Percentiles rank a stretch among this genome's conserved stretches.
These are phyloP conservation scores for Ctena decussata DNA, from an alignment of 2,888 invertebrate species.

Conservation along the genomic window DNA sequence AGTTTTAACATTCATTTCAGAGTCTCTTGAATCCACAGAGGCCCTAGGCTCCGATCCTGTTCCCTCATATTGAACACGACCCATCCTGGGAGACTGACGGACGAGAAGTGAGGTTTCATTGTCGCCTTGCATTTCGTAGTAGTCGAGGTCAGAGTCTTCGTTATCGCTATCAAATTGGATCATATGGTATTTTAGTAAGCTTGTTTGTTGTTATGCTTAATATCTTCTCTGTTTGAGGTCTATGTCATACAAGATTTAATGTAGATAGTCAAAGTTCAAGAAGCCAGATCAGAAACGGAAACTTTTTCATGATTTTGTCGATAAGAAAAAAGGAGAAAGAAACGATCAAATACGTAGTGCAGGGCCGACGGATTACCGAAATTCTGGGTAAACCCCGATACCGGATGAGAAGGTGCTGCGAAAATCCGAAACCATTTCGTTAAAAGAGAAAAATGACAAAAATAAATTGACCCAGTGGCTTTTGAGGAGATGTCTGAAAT, in stretches of 20 bases:
- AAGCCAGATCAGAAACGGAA: background rate
- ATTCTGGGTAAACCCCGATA: too few species aligned
- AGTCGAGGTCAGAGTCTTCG: conserved; percentile 56
- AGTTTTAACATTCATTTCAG: conserved; percentile 19
- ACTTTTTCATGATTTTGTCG: background rate
- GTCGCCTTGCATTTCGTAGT: conserved; percentile 50
- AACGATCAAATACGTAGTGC: too few species aligned
- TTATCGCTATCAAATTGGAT: conserved; percentile 50
- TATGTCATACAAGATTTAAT: too few species aligned
- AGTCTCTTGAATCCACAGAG: background rate
- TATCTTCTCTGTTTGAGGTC: too few species aligned
- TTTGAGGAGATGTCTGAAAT: too few species aligned
- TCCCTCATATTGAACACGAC: conserved; percentile 6
- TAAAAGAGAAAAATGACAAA: too few species aligned
- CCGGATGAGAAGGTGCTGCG: too few species aligned
- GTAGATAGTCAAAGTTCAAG: background rate
- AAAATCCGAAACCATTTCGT: too few species aligned
- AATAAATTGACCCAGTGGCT: too few species aligned
- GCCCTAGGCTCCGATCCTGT: background rate
- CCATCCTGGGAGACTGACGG: conserved; percentile 42
- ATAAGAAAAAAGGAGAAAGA: too few species aligned
- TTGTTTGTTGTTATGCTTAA: background rate
- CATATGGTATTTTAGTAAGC: conserved; percentile 22
- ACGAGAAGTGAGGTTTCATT: conserved; percentile 49
- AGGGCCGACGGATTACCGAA: too few species aligned